phyloP scores from a whole-genome alignment of 2,797 vertebrate species.

The Erethizon dorsatum region DNA sequence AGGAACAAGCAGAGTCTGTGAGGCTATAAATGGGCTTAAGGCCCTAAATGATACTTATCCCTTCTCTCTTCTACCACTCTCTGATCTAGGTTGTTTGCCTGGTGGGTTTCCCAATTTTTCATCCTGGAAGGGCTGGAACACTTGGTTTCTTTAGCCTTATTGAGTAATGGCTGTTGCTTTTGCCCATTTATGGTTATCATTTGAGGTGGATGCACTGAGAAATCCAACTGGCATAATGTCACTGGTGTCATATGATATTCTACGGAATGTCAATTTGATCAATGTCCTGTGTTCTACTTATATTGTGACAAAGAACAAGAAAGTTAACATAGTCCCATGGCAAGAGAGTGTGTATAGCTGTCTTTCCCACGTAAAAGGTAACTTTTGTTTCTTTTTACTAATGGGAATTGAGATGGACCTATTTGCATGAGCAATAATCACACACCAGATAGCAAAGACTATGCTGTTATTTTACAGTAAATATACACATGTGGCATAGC shows the following conservation, averaged over 20 bases:
- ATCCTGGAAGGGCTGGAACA: not conserved
- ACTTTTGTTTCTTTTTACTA: not conserved
- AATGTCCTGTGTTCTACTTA: not conserved
- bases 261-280: not conserved
- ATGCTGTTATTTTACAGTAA: not conserved
- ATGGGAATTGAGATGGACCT: not conserved
- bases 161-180: not conserved
- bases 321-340: not conserved
- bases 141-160: not conserved
- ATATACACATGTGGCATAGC: not conserved
- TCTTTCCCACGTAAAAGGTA: not conserved
- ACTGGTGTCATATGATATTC: not conserved
- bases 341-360: not conserved
- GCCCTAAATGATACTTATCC: not conserved
- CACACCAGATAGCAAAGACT: not conserved
- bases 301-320: not conserved
- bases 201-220: not conserved
- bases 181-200: not conserved
- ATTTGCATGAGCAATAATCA: not conserved
- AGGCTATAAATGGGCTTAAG: not conserved
- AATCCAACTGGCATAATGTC: not conserved
- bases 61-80: not conserved
- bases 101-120: not conserved
- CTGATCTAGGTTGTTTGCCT: not conserved
- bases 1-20: not conserved